Conservation (phyloP, 2,888 invertebrate genomes). For the Mesoligia furuncula region DNA sequence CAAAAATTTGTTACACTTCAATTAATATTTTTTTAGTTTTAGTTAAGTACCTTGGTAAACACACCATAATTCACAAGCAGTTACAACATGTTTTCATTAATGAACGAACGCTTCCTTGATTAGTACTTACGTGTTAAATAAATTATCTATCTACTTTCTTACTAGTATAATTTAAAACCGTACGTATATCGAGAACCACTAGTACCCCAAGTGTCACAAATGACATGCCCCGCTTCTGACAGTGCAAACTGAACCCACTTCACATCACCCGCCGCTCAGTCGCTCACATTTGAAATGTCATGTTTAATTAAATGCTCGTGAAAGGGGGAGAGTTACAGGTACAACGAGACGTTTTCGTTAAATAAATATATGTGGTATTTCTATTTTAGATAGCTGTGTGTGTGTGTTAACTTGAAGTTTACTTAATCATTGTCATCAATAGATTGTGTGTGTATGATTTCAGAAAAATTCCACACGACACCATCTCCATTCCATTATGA, state of each 20-base stretch:
- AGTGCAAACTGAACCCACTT: slow-evolving; percentile 73
- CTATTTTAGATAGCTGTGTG: not conserved
- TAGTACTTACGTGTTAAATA: too few species aligned
- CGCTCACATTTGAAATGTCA: slow-evolving; percentile 62
- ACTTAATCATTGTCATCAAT: not conserved
- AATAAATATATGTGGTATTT: slow-evolving; percentile 7
- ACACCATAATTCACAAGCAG: too few species aligned
- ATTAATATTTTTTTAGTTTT: too few species aligned
- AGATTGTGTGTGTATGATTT: not conserved
- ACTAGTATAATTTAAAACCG: not conserved
- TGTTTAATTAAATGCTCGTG: slow-evolving; percentile 70
- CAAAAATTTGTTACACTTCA: too few species aligned
- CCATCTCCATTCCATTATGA: not conserved
- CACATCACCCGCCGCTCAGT: slow-evolving; percentile 60
- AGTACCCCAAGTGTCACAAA: slow-evolving; percentile 26
- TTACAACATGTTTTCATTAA: too few species aligned
- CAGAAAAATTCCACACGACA: not conserved
- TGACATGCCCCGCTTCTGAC: slow-evolving; percentile 41
- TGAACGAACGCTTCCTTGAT: too few species aligned
- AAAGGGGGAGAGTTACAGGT: slow-evolving; percentile 32
- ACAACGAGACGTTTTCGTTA: slow-evolving; percentile 11
- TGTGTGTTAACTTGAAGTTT: not conserved
- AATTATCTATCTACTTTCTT: too few species aligned
- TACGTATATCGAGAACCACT: slow-evolving; percentile 1
- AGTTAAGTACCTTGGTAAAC: too few species aligned